These are phyloP conservation scores for Deroplatys truncata DNA, from an alignment of 2,888 invertebrate genomes.

Conservation along the genomic window DNA sequence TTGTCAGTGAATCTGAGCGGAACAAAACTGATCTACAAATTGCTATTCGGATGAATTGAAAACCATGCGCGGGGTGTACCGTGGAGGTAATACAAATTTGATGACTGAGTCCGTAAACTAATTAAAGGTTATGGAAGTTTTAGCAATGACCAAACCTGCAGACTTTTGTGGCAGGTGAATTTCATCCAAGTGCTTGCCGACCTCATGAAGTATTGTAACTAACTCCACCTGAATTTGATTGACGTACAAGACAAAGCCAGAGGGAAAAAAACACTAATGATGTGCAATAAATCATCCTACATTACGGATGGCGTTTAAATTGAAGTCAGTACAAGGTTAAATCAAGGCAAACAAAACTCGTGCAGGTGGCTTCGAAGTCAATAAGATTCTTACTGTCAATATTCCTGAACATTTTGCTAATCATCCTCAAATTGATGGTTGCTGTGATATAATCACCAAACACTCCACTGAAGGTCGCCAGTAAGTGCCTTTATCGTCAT, in stretches of 20 bases:
- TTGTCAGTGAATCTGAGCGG: neutral
- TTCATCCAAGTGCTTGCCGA: neutral
- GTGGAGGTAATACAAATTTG: neutral
- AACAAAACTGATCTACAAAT: neutral
- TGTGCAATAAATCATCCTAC: neutral
- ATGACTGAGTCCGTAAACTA: neutral
- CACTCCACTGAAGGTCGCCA: no score
- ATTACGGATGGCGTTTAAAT: neutral
- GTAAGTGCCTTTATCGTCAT: no score
- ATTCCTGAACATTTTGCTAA: no score
- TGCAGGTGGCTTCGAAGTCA: neutral
- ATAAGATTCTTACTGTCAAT: no score
- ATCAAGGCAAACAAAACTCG: neutral
- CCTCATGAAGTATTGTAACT: no score
- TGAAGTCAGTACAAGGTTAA: neutral
- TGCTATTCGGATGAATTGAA: neutral
- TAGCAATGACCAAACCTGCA: neutral
- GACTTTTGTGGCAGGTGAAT: neutral
- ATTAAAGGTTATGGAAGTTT: neutral
- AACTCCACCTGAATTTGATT: no score
- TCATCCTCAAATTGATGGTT: no score
- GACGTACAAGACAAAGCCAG: no score
- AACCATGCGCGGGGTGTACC: neutral
- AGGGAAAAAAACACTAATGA: neutral
- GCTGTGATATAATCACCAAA: no score